Conservation (phyloP, 1,140 invertebrate species). For the Asbolus verrucosus region DNA sequence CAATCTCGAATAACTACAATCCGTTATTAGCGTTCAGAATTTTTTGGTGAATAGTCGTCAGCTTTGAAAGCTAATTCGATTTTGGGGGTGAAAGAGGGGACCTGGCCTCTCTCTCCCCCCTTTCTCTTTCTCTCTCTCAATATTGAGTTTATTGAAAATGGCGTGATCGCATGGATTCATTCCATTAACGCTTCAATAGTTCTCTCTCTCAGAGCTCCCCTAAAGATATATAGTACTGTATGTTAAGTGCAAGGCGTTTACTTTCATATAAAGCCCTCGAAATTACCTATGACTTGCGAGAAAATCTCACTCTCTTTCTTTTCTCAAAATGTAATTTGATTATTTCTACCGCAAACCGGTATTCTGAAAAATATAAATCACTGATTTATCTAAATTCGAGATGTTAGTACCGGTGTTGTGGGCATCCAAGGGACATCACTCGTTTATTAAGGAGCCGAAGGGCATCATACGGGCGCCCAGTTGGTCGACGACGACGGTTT, state of each 20-base stretch:
- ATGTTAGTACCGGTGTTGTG: neutral
- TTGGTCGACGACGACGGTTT: neutral
- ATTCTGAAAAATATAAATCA: too few species aligned
- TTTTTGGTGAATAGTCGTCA: slow-evolving; percentile 34
- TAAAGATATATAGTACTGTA: slow-evolving; percentile 12
- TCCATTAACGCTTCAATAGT: slow-evolving; percentile 37
- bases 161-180: slow-evolving; percentile 35
- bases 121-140: neutral
- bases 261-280: neutral
- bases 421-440: slow-evolving; percentile 1
- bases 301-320: too few species aligned
- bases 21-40: slow-evolving; percentile 26
- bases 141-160: slow-evolving; percentile 38
- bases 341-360: too few species aligned
- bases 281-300: slow-evolving; percentile 9
- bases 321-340: too few species aligned
- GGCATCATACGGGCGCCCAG: slow-evolving; percentile 3
- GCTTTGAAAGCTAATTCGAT: slow-evolving; percentile 15
- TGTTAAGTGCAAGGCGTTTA: slow-evolving; percentile 30
- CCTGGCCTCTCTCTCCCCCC: too few species aligned
- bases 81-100: neutral
- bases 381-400: too few species aligned
- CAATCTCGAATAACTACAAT: slow-evolving; percentile 13
- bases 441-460: neutral
- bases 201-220: slow-evolving; percentile 17